phyloP scores from a whole-genome alignment of 2,797 vertebrate species.

The Esox lucius region DNA sequence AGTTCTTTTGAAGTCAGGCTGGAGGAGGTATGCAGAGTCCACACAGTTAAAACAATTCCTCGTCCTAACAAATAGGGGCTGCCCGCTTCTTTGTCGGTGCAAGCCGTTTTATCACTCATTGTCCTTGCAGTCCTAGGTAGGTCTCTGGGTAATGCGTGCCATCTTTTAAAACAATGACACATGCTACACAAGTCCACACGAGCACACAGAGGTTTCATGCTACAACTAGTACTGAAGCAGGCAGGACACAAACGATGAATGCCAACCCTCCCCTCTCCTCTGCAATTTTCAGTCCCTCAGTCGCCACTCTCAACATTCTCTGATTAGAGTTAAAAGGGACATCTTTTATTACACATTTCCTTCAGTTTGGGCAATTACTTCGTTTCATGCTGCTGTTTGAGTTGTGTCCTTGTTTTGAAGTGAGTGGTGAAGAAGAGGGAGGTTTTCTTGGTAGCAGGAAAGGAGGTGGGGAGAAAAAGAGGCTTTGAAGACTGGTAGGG shows the following conservation, averaged over 20 bases:
- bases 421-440: constrained; percentile 4
- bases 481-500: constrained; percentile 22
- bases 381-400: constrained; percentile 59
- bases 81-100: constrained; percentile 26
- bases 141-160: constrained; percentile 19
- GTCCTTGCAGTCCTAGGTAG: constrained; percentile 25
- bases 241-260: constrained; percentile 50
- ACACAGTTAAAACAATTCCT: constrained; percentile 60
- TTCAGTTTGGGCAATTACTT: constrained; percentile 42
- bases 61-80: constrained; percentile 49
- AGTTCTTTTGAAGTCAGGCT: constrained; percentile 66
- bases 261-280: constrained; percentile 29
- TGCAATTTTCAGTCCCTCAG: constrained; percentile 25
- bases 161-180: constrained; percentile 41
- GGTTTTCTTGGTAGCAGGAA: not conserved
- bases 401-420: constrained; percentile 68
- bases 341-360: constrained; percentile 40
- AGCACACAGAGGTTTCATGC: constrained; percentile 63
- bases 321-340: constrained; percentile 51
- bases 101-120: constrained; percentile 13
- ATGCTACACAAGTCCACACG: constrained; percentile 61
- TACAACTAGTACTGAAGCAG: constrained; percentile 66
- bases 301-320: constrained; percentile 32
- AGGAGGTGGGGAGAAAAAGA: not conserved
- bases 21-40: constrained; percentile 49